Conservation (phyloP, 1,140 invertebrate species). For the Conus betulinus region DNA sequence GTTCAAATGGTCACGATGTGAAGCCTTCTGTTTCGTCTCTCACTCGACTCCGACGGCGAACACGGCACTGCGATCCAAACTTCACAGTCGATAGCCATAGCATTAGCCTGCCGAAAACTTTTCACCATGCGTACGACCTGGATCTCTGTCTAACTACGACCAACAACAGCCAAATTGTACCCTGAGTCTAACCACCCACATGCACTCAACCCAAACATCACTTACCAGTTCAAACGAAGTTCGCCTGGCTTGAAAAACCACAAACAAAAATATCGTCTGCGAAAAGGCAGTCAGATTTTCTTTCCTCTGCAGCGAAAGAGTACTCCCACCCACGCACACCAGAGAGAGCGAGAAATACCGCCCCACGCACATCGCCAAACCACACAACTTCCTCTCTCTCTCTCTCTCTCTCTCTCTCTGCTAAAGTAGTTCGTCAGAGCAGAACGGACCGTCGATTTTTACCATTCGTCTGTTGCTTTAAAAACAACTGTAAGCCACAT, state of each 20-base stretch:
- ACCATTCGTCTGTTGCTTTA: too few species aligned
- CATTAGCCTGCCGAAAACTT: not conserved
- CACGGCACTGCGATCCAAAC: too few species aligned
- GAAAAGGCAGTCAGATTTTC: not conserved
- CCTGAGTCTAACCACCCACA: not conserved
- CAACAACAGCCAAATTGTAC: not conserved
- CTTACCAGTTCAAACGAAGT: not conserved
- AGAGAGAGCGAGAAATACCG: not conserved
- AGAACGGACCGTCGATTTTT: too few species aligned
- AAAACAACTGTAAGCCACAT: too few species aligned
- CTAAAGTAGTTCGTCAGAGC: too few species aligned
- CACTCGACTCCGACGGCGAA: too few species aligned
- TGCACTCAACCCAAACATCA: not conserved
- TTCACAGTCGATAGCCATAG: too few species aligned
- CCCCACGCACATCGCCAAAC: not conserved
- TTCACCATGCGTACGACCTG: not conserved
- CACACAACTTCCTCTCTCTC: not conserved
- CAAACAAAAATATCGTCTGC: slow-evolving; percentile 7
- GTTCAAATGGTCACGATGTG: too few species aligned
- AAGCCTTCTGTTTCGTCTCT: too few species aligned
- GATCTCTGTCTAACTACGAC: not conserved
- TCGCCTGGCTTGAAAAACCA: not conserved
- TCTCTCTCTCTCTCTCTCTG: not conserved
- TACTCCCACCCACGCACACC: not conserved
- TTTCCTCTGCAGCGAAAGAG: not conserved